These are phyloP conservation scores for Physeter macrocephalus DNA, from an alignment of 2,113 vertebrate species.

Conservation along the genomic window DNA sequence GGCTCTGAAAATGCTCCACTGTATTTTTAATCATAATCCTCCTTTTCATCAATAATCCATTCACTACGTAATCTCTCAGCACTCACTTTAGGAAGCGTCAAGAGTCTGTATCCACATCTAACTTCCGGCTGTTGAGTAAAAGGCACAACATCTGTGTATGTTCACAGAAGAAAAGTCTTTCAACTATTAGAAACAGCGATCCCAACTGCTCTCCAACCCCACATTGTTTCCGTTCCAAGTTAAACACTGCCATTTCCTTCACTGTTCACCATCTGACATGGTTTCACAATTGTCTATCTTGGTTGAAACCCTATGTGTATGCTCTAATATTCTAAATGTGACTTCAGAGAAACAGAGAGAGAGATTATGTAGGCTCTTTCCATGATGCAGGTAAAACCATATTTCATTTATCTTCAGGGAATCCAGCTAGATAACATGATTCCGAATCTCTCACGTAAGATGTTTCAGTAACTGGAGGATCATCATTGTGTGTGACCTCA, in stretches of 20 bases:
- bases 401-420: background rate
- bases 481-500: background rate
- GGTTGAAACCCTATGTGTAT: background rate
- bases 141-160: background rate
- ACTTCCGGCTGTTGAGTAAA: background rate
- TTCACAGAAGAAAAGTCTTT: background rate
- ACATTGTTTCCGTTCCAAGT: background rate
- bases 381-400: background rate
- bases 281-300: background rate
- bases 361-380: background rate
- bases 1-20: conserved; percentile 36
- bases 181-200: background rate
- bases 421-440: background rate
- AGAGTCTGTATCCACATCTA: background rate
- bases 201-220: background rate
- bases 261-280: background rate
- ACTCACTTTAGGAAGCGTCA: background rate
- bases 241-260: background rate
- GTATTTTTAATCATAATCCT: background rate
- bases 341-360: background rate
- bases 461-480: background rate
- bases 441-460: background rate
- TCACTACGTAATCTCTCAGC: background rate
- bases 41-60: background rate
- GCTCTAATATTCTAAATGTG: background rate